Base-by-base conservation (phyloP, 2,797 vertebrate species). In the Glyptemys insculpta region DNA sequence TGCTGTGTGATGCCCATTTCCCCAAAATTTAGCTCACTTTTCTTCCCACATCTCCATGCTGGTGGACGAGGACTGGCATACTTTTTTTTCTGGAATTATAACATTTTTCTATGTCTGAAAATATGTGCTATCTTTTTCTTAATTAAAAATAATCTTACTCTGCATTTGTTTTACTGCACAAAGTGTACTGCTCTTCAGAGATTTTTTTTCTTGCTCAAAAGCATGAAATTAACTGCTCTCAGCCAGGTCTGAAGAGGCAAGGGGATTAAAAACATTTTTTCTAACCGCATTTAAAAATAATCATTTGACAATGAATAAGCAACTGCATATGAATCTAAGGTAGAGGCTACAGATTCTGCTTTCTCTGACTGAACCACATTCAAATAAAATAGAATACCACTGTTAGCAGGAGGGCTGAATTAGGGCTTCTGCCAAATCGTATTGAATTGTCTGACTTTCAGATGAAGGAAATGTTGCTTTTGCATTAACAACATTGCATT, bases 201-300 rank as follows among this genome's bases (percentile, higher is more conserved):
- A 65, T 72, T 88, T 34, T 47, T 96, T 89, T 98, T 97, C 98
- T 97, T 98, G 98, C 98, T 99, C 99, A 79, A 99, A 91, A 92
- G 88, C 31, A 3, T 82, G 72, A 92, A 90, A 59, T 23, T 11
- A 87, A 29, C 62, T 85, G n/a, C 47, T 94, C 11, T 65, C 15
- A 84, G 19, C 34, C 56, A 91, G 41, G 25, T 79, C 84, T 34
- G 76, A 89, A 94, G 94, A 92, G 21, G 21, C 74, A 4, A 59
- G 54, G 44, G 44, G n/a, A 80, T 3, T 18, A 21, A 47, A 92
- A 84, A 56, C 41, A 76, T 74, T 89, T 37, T 62, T 72, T 92
- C 79, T 72, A 91, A 85, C 41, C 56, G 29, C 59, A 91, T 87
- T 54, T 76, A 47, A 91, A 88, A 94, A 54, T 89, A 92, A 74